Evolutionary conservation across 2,888 invertebrate species (phyloP).

Genomic region (Podabrus alpinus): DNA sequence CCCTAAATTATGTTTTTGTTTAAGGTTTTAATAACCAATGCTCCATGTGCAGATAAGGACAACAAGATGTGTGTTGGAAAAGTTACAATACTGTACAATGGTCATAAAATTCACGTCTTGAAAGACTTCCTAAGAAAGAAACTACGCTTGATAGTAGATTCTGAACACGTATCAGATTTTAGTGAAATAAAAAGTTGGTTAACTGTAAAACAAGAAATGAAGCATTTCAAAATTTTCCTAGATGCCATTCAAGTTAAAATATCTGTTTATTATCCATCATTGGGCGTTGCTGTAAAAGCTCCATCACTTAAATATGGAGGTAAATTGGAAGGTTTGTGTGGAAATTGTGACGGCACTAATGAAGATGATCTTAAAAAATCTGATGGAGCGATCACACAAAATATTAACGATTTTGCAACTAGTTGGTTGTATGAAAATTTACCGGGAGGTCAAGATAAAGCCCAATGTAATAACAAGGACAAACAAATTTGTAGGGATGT

Average conservation of each 20-base stretch:
- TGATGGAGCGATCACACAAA: slow-evolving; percentile 59
- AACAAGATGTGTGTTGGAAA: slow-evolving; percentile 69
- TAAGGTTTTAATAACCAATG: slow-evolving; percentile 72
- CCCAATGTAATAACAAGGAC: slow-evolving; percentile 49
- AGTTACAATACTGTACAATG: slow-evolving; percentile 69
- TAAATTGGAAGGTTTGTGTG: slow-evolving; percentile 80
- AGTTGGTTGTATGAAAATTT: slow-evolving; percentile 61
- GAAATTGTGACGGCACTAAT: slow-evolving; percentile 69
- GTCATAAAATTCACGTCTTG: slow-evolving; percentile 58
- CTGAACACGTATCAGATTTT: slow-evolving; percentile 45
- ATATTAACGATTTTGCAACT: slow-evolving; percentile 59
- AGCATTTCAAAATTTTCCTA: slow-evolving; percentile 67
- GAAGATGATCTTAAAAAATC: slow-evolving; percentile 62
- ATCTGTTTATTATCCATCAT: slow-evolving; percentile 54
- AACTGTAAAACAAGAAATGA: slow-evolving; percentile 60
- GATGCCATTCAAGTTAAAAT: slow-evolving; percentile 66
- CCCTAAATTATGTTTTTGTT: not conserved
- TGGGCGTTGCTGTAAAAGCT: slow-evolving; percentile 62
- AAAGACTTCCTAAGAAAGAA: slow-evolving; percentile 41
- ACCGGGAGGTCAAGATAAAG: slow-evolving; percentile 52
- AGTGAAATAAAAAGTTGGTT: slow-evolving; percentile 65
- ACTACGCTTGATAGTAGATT: slow-evolving; percentile 58
- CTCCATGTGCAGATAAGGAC: slow-evolving; percentile 64
- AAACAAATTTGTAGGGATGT: slow-evolving; percentile 54
- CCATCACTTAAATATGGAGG: slow-evolving; percentile 76